phyloP scores from a whole-genome alignment of 2,113 vertebrate genomes.

The Vulpes lagopus region DNA sequence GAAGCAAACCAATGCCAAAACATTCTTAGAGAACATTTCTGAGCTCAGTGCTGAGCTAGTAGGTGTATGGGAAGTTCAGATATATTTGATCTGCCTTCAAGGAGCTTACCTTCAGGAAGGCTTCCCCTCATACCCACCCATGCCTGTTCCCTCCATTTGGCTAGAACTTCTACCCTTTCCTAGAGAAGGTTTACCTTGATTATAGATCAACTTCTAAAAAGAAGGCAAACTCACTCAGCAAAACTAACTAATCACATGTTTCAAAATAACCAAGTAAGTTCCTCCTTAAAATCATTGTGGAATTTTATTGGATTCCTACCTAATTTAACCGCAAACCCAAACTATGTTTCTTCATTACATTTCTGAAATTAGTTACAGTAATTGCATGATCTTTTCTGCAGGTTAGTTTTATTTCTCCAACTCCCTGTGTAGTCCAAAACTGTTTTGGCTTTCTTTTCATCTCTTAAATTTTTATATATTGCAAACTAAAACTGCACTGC shows the following conservation, averaged over 20 bases:
- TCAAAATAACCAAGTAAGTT: slow-evolving; percentile 22
- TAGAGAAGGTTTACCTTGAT: background rate
- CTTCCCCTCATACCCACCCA: rapidly evolving
- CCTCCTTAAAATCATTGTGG: background rate
- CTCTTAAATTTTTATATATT: background rate
- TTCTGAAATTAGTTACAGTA: background rate
- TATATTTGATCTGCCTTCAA: background rate
- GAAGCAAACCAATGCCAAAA: background rate
- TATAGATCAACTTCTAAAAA: background rate
- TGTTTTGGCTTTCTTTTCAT: background rate
- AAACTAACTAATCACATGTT: background rate
- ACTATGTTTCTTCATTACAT: background rate
- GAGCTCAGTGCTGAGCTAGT: background rate
- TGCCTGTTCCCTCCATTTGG: too few species aligned
- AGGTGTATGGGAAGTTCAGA: background rate
- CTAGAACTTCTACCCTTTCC: background rate
- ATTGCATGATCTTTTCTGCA: background rate
- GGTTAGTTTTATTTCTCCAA: background rate
- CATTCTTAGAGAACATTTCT: background rate
- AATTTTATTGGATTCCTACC: background rate
- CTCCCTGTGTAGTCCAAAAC: background rate
- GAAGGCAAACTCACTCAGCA: background rate
- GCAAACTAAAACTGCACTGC: background rate
- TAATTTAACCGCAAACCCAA: background rate
- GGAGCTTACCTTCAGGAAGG: background rate